Percentiles rank a stretch among this genome's conserved stretches.
These are phyloP conservation scores for Eurytoma adleriae DNA, from an alignment of 2,888 invertebrate genomes.

Conservation along the genomic window DNA sequence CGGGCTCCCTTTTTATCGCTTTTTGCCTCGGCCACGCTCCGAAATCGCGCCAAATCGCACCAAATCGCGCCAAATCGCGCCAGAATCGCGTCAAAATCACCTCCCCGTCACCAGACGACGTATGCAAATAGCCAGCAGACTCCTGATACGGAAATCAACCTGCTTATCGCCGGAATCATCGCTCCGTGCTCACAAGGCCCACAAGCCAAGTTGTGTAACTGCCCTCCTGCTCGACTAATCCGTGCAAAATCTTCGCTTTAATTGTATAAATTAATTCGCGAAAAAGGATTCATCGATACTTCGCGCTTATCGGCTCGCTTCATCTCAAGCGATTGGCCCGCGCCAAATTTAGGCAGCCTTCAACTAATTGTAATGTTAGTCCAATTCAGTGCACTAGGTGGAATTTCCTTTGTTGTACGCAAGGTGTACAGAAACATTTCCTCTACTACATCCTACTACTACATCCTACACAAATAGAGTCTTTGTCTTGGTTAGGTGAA, in stretches of 20 bases:
- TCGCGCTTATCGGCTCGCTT: too few relatives aligned
- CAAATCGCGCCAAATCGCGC: neutral
- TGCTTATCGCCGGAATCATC: slow-evolving; percentile 38
- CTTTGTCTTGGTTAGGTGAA: too few relatives aligned
- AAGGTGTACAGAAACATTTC: too few relatives aligned
- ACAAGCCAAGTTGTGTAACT: slow-evolving; percentile 28
- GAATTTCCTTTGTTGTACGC: too few relatives aligned
- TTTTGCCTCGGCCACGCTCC: neutral
- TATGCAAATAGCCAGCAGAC: slow-evolving; percentile 35
- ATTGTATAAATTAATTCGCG: slow-evolving; percentile 30
- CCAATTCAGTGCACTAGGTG: too few relatives aligned
- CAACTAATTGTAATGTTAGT: neutral
- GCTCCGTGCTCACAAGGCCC: slow-evolving; percentile 22
- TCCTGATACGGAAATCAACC: slow-evolving; percentile 11
- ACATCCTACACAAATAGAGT: too few relatives aligned
- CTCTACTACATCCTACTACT: too few relatives aligned
- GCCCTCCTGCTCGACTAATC: slow-evolving; percentile 21
- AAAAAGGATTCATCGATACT: slow-evolving; percentile 15
- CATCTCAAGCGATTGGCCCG: too few relatives aligned
- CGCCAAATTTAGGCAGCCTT: neutral
- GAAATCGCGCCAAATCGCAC: neutral
- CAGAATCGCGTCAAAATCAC: slow-evolving; percentile 1
- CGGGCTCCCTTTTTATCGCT: neutral
- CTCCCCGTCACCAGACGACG: neutral
- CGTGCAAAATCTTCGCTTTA: slow-evolving; percentile 43